A percentile compares a stretch with the other conserved stretches of the same genome.
Evolutionary conservation across 2,797 vertebrate species (phyloP).

Genomic region (Spizella passerina): DNA sequence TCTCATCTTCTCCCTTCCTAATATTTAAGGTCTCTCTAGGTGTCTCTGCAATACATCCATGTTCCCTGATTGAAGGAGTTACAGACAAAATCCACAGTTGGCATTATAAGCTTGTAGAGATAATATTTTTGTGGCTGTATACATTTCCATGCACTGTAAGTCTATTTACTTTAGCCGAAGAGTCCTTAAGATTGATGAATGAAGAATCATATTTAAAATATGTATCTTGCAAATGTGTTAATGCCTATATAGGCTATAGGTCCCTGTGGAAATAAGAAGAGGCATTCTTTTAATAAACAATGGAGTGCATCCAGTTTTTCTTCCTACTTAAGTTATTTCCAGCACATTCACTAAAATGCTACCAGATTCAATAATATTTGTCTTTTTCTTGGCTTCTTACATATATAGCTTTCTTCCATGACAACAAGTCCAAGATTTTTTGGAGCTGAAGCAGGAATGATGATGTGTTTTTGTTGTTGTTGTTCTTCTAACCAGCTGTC

Average conservation of each 20-base stretch:
- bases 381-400: constrained; percentile 60
- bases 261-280: constrained; percentile 37
- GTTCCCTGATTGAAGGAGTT: not conserved
- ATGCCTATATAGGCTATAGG: constrained; percentile 15
- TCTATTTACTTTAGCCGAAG: constrained; percentile 3
- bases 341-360: constrained; percentile 55
- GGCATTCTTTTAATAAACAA: constrained; percentile 54
- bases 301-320: constrained; percentile 27
- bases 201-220: constrained; percentile 41
- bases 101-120: not conserved
- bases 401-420: constrained; percentile 48
- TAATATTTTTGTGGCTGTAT: not conserved
- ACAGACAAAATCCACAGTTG: not conserved
- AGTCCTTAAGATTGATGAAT: not conserved
- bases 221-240: constrained; percentile 19
- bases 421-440: constrained; percentile 65
- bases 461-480: constrained; percentile 59
- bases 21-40: not conserved
- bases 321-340: constrained; percentile 52
- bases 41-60: not conserved
- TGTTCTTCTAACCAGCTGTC: constrained; percentile 67
- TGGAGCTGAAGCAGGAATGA: constrained; percentile 50
- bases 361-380: constrained; percentile 49
- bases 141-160: not conserved
- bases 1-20: not conserved